Evolutionary conservation across 2,888 invertebrate species (phyloP).

Genomic region (Trichopria drosophilae): DNA sequence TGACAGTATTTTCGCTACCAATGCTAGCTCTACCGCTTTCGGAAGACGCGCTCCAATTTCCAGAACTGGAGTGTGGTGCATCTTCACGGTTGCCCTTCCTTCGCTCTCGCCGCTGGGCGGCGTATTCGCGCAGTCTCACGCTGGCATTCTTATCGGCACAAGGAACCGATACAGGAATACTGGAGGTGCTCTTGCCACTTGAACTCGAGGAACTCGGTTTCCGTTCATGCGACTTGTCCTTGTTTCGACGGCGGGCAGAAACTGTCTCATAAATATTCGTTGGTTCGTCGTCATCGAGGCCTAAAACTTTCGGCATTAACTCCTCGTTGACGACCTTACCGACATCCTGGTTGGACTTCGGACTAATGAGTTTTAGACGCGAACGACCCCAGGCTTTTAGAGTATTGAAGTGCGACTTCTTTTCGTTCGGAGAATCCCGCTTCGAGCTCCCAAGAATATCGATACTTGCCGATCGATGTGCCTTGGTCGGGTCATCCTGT

Average conservation of each 20-base stretch:
- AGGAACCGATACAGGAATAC: slow-evolving; percentile 49
- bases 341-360: slow-evolving; percentile 48
- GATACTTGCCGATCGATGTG: slow-evolving; percentile 63
- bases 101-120: slow-evolving; percentile 71
- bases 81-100: slow-evolving; percentile 73
- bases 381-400: slow-evolving; percentile 85
- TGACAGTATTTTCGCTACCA: slow-evolving; percentile 77
- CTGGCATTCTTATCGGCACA: slow-evolving; percentile 49
- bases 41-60: slow-evolving; percentile 94
- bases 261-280: slow-evolving; percentile 70
- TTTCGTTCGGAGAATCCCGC: slow-evolving; percentile 68
- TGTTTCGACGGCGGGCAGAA: slow-evolving; percentile 66
- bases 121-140: slow-evolving; percentile 78
- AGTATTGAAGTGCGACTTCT: slow-evolving; percentile 76
- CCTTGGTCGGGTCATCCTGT: slow-evolving; percentile 44
- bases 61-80: slow-evolving; percentile 86
- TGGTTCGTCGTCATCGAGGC: slow-evolving; percentile 56
- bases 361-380: slow-evolving; percentile 73
- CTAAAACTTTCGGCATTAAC: slow-evolving; percentile 53
- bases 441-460: slow-evolving; percentile 69
- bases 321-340: slow-evolving; percentile 57
- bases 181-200: slow-evolving; percentile 52
- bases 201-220: slow-evolving; percentile 76
- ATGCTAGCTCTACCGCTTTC: slow-evolving; percentile 85
- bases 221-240: slow-evolving; percentile 69